phyloP scores from a whole-genome alignment of 2,113 vertebrate species.

The Forbesichthys papilliferus region DNA sequence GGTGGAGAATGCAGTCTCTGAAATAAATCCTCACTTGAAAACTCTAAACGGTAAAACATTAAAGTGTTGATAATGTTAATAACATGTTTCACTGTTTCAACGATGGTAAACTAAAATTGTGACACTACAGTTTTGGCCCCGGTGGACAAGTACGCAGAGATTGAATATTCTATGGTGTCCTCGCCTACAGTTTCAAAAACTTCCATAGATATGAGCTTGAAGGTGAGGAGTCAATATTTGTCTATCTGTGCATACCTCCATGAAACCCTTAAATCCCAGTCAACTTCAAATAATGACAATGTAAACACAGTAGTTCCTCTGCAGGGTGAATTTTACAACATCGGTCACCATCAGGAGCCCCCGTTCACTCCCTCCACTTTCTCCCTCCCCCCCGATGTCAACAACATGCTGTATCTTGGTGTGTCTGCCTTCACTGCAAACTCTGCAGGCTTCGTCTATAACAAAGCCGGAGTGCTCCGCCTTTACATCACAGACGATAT shows the following conservation, averaged over 20 bases:
- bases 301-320: not conserved
- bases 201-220: slow-evolving; percentile 67
- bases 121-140: slow-evolving; percentile 64
- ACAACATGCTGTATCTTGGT: slow-evolving; percentile 75
- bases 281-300: not conserved
- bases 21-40: slow-evolving; percentile 70
- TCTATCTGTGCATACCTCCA: not conserved
- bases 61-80: not conserved
- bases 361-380: slow-evolving; percentile 69
- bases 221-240: slow-evolving; percentile 56
- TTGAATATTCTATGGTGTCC: slow-evolving; percentile 77
- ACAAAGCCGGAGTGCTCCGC: slow-evolving; percentile 65
- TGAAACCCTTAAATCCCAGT: not conserved
- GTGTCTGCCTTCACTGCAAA: slow-evolving; percentile 73
- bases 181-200: slow-evolving; percentile 55
- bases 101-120: not conserved
- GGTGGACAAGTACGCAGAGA: slow-evolving; percentile 76
- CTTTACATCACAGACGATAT: slow-evolving; percentile 77
- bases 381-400: slow-evolving; percentile 49
- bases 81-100: not conserved
- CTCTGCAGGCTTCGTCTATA: slow-evolving; percentile 77
- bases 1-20: slow-evolving; percentile 54
- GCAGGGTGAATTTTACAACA: slow-evolving; percentile 80
- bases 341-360: slow-evolving; percentile 71
- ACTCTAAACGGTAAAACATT: slow-evolving; percentile 74